Conservation (phyloP, 2,113 vertebrate species). For the Vicugna pacos region DNA sequence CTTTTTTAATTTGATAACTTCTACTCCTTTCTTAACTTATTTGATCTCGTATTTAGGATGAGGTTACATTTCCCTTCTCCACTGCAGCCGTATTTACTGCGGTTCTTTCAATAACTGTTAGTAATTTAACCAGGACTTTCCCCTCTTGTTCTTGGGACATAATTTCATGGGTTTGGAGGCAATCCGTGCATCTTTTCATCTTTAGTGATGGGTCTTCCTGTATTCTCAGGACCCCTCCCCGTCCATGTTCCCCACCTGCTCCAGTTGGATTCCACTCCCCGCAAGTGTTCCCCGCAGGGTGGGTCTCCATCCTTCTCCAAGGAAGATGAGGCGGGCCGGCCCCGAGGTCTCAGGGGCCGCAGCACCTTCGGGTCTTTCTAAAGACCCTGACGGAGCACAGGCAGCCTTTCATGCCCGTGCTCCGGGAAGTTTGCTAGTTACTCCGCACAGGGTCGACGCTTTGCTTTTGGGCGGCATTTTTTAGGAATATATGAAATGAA, state of each 20-base stretch:
- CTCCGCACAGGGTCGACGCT: not conserved
- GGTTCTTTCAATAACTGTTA: not conserved
- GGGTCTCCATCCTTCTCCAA: not conserved
- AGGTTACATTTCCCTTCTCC: not conserved
- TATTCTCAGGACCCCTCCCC: not conserved
- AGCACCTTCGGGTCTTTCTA: not conserved
- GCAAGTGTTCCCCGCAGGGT: not conserved
- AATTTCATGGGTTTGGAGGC: not conserved
- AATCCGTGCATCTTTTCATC: not conserved
- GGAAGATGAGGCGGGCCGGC: not conserved
- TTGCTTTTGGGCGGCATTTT: not conserved
- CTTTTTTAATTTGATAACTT: constrained; percentile 38
- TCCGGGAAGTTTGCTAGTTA: not conserved
- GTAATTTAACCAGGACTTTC: not conserved
- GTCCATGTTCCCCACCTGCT: not conserved
- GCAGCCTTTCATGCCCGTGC: not conserved
- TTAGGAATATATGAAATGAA: not conserved
- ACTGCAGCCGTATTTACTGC: not conserved
- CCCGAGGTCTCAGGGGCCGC: not conserved
- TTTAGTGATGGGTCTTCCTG: not conserved
- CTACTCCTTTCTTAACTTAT: not conserved
- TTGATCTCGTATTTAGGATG: not conserved
- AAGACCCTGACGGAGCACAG: not conserved
- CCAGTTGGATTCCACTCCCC: not conserved
- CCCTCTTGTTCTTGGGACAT: not conserved